Conservation (phyloP, 2,797 vertebrate species). For the Threskiornis aethiopicus region DNA sequence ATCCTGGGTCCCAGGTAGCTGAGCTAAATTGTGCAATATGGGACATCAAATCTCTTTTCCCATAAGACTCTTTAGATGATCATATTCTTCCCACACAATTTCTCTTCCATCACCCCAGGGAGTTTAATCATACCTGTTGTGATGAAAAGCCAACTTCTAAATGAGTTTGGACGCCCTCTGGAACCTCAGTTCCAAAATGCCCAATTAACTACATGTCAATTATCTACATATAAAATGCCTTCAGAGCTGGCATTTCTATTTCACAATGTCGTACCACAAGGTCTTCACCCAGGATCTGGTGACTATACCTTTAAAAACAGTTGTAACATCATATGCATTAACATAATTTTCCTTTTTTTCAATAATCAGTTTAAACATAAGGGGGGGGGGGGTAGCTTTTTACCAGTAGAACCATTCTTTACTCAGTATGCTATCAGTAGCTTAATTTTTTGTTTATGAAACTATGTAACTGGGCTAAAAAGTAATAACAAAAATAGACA, state of each 20-base stretch:
- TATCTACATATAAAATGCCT: slow-evolving; percentile 37
- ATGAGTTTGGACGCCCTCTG: slow-evolving; percentile 57
- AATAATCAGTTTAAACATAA: neutral
- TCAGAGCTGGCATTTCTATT: slow-evolving; percentile 23
- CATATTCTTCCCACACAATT: slow-evolving; percentile 53
- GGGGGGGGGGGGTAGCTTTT: neutral
- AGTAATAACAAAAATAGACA: neutral
- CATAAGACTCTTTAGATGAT: slow-evolving; percentile 31
- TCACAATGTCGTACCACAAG: neutral
- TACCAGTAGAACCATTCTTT: neutral
- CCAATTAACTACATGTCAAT: slow-evolving; percentile 26
- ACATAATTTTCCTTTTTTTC: neutral
- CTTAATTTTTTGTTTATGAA: neutral
- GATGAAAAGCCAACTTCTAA: slow-evolving; percentile 47
- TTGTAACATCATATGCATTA: neutral
- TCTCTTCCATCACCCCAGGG: slow-evolving; percentile 46
- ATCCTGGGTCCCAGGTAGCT: neutral
- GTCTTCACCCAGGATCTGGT: neutral
- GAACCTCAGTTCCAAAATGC: slow-evolving; percentile 21
- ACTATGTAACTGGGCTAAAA: neutral
- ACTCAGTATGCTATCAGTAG: neutral
- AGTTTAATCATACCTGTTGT: slow-evolving; percentile 53
- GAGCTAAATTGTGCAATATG: slow-evolving; percentile 39
- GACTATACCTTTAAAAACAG: neutral
- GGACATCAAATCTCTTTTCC: slow-evolving; percentile 28